Base-by-base conservation (phyloP, 2,888 invertebrate genomes). In the Leucophora obtusa region DNA sequence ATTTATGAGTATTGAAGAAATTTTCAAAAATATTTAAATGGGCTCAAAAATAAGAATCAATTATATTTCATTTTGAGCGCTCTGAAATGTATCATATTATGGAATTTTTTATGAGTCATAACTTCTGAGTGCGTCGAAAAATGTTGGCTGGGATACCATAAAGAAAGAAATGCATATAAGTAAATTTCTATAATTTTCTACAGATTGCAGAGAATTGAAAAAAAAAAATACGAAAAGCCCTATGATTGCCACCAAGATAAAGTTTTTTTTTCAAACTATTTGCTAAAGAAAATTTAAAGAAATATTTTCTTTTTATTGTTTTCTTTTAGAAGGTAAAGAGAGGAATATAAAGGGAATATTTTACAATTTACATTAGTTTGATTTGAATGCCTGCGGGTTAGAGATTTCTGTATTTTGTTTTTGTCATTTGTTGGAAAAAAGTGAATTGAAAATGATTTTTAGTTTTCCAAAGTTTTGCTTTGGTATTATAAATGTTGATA, bases 281-380 rank as follows among this genome's bases (percentile, higher is more conserved):
- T 47, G 43, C n/a, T 14, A n/a, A 47, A 47, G n/a, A 47, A 47
- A 47, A 47, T n/a, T 6, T 7, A 47, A 47, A 47, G 14, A 47
- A 47, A 47, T 6, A n/a, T 38, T 11, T 11, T 38, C 11, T 38
- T 38, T 38, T 38, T 38, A 11, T 38, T 11, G 38, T 38, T 10
- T 28, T 28, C 28, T 28, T 28, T 28, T 28, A 3, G 6, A 28
- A 35, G 35, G 35, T 14, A 43, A 43, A 14, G 14, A 43, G 9
- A 43, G 43, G 2, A 43, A 43, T 14, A 14, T 5, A 17, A 58
- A 59, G 10, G 10, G 9, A 58, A 15, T 38, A 38, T 38, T 11
- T 38, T 38, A 33, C 17, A 58, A 33, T 58, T 58, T 35, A 38
- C 17, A 10, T 59, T 35, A 38, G 35, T 18, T 59, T 59, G 18